A percentile compares a stretch with the other conserved stretches of the same genome.
Conservation (phyloP, 2,797 vertebrate genomes). For the Cetoscarus ocellatus region DNA sequence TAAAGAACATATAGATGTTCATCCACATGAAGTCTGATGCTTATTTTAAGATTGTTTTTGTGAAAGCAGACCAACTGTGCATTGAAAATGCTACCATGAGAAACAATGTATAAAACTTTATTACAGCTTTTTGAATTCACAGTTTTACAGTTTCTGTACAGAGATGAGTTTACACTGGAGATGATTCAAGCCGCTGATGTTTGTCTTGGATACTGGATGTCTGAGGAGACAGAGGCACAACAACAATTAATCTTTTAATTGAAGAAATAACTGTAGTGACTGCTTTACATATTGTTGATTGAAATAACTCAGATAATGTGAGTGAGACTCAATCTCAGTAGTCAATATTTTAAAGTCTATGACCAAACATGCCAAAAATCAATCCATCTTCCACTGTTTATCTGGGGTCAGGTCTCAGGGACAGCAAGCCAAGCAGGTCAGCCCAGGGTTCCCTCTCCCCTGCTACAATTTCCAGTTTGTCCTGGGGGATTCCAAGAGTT, state of each 20-base stretch:
- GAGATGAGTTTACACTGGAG: conserved; percentile 10
- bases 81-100: neutral
- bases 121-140: neutral
- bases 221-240: conserved; percentile 48
- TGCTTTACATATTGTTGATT: too few species aligned
- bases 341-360: too few species aligned
- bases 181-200: conserved; percentile 11
- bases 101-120: conserved; percentile 18
- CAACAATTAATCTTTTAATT: neutral
- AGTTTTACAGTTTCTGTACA: conserved; percentile 2
- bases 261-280: neutral
- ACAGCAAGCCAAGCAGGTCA: too few species aligned
- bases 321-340: too few species aligned
- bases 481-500: too few species aligned
- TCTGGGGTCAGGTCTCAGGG: too few species aligned
- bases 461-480: too few species aligned
- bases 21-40: conserved; percentile 12
- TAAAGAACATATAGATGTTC: conserved; percentile 74
- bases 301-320: too few species aligned
- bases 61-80: neutral
- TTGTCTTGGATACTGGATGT: conserved; percentile 53
- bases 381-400: too few species aligned
- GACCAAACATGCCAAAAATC: too few species aligned
- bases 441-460: too few species aligned
- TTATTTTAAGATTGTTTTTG: conserved; percentile 21